These are phyloP conservation scores for Lycia hirtaria DNA, from an alignment of 2,888 invertebrate genomes.

Conservation along the genomic window DNA sequence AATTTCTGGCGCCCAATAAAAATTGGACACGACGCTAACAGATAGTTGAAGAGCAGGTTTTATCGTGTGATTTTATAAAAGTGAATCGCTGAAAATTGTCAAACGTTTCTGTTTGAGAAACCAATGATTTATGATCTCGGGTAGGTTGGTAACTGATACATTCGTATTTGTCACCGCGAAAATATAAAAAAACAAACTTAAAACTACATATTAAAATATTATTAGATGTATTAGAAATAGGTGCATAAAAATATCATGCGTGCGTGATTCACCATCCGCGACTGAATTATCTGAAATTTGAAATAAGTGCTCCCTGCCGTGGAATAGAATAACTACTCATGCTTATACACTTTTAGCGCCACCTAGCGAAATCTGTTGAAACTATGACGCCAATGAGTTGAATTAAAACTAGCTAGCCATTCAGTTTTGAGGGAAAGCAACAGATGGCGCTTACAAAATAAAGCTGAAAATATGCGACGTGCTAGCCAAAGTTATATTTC, in stretches of 20 bases:
- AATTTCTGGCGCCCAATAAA: too few relatives aligned
- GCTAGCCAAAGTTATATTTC: conserved; percentile 2
- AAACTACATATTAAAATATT: conserved; percentile 22
- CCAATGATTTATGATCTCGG: conserved; percentile 2
- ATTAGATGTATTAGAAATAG: conserved; percentile 18
- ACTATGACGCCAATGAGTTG: conserved; percentile 16
- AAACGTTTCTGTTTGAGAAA: not conserved
- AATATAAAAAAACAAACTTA: conserved; percentile 20
- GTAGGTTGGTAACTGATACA: conserved; percentile 21
- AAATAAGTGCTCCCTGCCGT: conserved; percentile 22
- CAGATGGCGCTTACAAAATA: conserved; percentile 47
- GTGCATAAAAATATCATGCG: conserved; percentile 25
- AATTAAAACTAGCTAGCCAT: conserved; percentile 2
- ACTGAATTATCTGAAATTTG: not conserved
- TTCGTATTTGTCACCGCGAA: conserved; percentile 14
- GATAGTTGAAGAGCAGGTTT: not conserved
- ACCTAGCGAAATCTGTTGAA: conserved; percentile 40
- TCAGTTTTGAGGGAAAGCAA: conserved; percentile 21
- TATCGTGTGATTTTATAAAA: not conserved
- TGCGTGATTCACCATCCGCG: conserved; percentile 16
- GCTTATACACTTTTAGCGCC: conserved; percentile 31
- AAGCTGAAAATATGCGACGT: conserved; percentile 11
- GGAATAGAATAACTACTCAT: conserved; percentile 11
- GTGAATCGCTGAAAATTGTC: not conserved
- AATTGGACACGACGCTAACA: not conserved